These are phyloP conservation scores for Piscicola geometra DNA, from an alignment of 2,888 invertebrate genomes.

Conservation along the genomic window DNA sequence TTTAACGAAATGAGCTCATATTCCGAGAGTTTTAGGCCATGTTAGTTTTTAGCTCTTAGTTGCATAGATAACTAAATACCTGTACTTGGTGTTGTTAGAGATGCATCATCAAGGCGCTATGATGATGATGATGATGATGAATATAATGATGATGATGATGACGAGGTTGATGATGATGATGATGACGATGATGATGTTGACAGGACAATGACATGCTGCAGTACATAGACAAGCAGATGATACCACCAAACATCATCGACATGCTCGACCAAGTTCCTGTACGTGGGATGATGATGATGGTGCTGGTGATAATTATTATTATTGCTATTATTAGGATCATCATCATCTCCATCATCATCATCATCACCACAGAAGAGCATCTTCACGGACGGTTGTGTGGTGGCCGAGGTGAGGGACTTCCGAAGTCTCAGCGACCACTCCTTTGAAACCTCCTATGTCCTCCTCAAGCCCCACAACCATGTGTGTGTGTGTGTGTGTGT, in stretches of 20 bases:
- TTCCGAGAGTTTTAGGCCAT: no score
- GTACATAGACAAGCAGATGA: constrained; percentile 82
- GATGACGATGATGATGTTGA: no score
- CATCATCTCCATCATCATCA: not conserved
- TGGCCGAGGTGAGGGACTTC: constrained; percentile 83
- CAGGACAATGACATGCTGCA: constrained; percentile 73
- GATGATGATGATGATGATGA: no score
- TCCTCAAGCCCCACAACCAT: constrained; percentile 65
- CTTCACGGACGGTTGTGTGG: constrained; percentile 82
- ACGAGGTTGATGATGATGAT: no score
- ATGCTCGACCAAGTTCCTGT: constrained; percentile 65
- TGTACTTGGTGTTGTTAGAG: no score
- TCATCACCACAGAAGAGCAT: constrained; percentile 47
- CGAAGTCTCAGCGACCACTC: constrained; percentile 68
- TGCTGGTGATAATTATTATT: not conserved
- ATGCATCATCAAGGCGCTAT: no score
- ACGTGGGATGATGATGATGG: constrained; percentile 4
- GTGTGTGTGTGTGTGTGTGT: constrained; percentile 57
- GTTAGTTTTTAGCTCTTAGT: no score
- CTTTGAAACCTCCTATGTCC: constrained; percentile 40
- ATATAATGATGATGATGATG: no score
- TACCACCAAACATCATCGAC: constrained; percentile 80
- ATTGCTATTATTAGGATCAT: not conserved
- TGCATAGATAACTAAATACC: no score
- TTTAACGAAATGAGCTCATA: no score